Base-by-base conservation (phyloP, 1,140 invertebrate genomes). In the Eumeta japonica region DNA sequence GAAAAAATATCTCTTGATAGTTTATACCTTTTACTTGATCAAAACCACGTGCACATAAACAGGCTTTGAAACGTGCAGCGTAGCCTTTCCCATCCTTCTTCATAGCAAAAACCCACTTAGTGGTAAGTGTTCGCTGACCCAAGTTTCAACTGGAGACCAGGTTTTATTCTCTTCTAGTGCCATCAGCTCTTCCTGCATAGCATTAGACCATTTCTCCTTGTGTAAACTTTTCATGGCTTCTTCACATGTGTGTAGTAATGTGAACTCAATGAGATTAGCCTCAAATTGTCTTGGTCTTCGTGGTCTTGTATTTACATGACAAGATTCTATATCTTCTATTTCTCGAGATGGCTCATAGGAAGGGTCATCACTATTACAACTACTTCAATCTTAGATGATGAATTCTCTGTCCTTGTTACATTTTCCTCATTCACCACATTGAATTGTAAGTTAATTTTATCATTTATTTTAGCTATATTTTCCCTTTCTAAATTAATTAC, bases 1-100 rank as follows among this genome's bases (percentile, higher is more conserved):
- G 56, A 33, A 52, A 54, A 50, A 60, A 74, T 13, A 53, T 76
- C 43, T 75, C 64, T 14, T 48, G 31, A 35, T 68, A 76, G 43
- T 75, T 62, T 4, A 71, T 34, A 4, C 50, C 63, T 38, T 38
- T 14, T 18, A 38, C 16, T 19, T 38, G 36, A 13, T 27, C 19
- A 13, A 39, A 46, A 19, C 45, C 40, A 18, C 40, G 27, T 0
- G 45, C 40, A 46, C 40, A 46, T 18, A 46, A 17, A 9, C 39
- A n/a, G 19, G 45, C 36, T 36, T 46, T 46, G 20, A 39, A 46
- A 28, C 32, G 33, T 10, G 18, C 33, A 19, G 34, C 30, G 28
- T 38, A 3, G 17, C 17, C 24, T 33, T 43, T 19, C 3, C 20
- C 27, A 18, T 36, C 43, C 16, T 17, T 38, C 29, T 49, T 45